Base-by-base conservation (phyloP, 1,140 invertebrate genomes). In the Ostrea denselamellosa region DNA sequence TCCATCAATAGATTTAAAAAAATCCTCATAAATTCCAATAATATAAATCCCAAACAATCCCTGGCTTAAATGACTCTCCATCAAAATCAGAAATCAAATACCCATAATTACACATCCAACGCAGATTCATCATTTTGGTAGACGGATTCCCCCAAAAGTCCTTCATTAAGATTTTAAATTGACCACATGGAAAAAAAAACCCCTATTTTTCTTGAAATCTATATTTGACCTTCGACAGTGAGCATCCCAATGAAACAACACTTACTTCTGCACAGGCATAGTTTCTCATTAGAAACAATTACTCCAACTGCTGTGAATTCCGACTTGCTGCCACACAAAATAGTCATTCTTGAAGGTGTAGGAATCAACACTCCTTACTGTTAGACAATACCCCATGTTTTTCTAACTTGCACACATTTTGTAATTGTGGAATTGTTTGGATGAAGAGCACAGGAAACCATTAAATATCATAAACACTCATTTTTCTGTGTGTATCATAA, bases 351-450 rank as follows among this genome's bases (percentile, higher is more conserved):
- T 77, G 22, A 25, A 77, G 68, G 68, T 28, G 25, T 12, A 28
- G 68, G 22, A 77, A 68, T 17, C 68, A 77, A 25, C 68, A 77
- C 17, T 62, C 14, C 10, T 77, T 28, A 34, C 68, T 77, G 68
- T 77, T 77, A 25, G 68, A 77, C 68, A 77, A 28, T 77, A 25
- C 68, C 68, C 68, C 28, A 62, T 62, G 68, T 77, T 77, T 44
- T n/a, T 34, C 68, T 34, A 77, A 77, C 68, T 77, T 77, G 68
- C 68, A 77, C 68, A 77, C 68, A 77, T 77, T 22, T 77, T 77
- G 68, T 77, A 77, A 77, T 77, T 77, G 68, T 77, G 68, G 68
- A 77, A 77, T 77, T 77, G 68, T 77, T 77, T 77, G 68, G 68
- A 77, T 77, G 68, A 77, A 77, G 68, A 77, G 68, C 68, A 77